Evolutionary conservation across 2,113 vertebrate species (phyloP).

Genomic region (Planiliza haematocheilus): DNA sequence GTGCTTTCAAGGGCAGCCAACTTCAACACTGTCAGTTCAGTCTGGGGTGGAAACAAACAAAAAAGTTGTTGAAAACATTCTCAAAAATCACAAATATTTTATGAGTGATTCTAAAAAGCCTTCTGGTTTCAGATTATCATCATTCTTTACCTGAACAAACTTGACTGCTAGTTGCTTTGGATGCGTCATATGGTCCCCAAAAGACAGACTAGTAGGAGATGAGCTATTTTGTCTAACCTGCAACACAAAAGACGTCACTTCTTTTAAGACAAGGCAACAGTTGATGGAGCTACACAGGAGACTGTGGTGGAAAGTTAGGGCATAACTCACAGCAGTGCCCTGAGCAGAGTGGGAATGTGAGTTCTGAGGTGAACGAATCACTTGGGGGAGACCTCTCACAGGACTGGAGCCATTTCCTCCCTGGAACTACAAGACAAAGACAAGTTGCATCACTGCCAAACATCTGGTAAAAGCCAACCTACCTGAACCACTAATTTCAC

Average conservation of each 20-base stretch:
- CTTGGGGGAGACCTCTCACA: slow-evolving; percentile 92
- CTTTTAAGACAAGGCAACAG: background rate
- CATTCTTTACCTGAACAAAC: slow-evolving; percentile 91
- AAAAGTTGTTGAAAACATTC: background rate
- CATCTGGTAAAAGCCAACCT: slow-evolving; percentile 18
- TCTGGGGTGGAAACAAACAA: slow-evolving; percentile 79
- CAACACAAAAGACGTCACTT: slow-evolving; percentile 50
- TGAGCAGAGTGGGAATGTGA: slow-evolving; percentile 97
- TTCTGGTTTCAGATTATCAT: background rate
- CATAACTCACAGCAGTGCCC: slow-evolving; percentile 89
- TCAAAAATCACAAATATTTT: background rate
- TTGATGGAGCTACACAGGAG: background rate
- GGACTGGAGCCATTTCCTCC: slow-evolving; percentile 98
- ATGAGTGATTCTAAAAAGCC: background rate
- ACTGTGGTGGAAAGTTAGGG: background rate
- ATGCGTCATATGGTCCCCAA: slow-evolving; percentile 94
- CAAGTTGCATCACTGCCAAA: slow-evolving; percentile 20
- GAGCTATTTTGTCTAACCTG: slow-evolving; percentile 98
- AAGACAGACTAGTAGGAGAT: slow-evolving; percentile 95
- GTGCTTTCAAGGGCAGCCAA: slow-evolving; percentile 99
- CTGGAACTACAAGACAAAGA: slow-evolving; percentile 87
- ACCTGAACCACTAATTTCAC: background rate
- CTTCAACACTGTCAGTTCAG: slow-evolving; percentile 98
- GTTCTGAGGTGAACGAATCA: slow-evolving; percentile 96
- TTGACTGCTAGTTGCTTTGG: slow-evolving; percentile 96